phyloP scores from a whole-genome alignment of 2,888 invertebrate genomes.

The Matsumyia berberina region DNA sequence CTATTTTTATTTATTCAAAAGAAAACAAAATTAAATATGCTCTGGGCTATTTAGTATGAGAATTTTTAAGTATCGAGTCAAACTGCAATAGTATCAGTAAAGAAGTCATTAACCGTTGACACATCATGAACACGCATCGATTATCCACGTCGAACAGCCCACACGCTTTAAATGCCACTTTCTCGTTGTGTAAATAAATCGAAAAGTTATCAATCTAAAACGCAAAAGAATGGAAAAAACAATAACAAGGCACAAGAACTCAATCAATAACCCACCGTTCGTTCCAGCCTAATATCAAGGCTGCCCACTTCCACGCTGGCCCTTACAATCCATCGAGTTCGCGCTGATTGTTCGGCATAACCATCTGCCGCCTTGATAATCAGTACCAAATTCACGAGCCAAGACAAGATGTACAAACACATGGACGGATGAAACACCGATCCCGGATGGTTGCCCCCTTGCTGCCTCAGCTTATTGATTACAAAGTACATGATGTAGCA shows the following conservation, averaged over 20 bases:
- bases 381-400: slow-evolving; percentile 75
- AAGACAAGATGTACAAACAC: slow-evolving; percentile 49
- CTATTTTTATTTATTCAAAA: background rate
- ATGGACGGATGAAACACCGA: background rate
- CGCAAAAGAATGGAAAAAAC: slow-evolving; percentile 4
- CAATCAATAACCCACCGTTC: slow-evolving; percentile 34
- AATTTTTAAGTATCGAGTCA: slow-evolving; percentile 33
- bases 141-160: slow-evolving; percentile 57
- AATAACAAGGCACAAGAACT: background rate
- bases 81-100: slow-evolving; percentile 54
- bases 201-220: slow-evolving; percentile 62
- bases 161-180: slow-evolving; percentile 40
- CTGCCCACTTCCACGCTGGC: slow-evolving; percentile 7
- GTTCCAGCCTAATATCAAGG: slow-evolving; percentile 52
- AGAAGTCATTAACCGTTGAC: slow-evolving; percentile 16
- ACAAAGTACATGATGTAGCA: slow-evolving; percentile 80
- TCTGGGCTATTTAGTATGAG: no score
- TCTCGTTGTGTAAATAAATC: slow-evolving; percentile 37
- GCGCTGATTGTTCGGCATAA: slow-evolving; percentile 27
- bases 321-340: slow-evolving; percentile 52
- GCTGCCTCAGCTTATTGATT: background rate
- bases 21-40: background rate
- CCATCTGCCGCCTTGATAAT: slow-evolving; percentile 66
- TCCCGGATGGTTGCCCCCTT: background rate
- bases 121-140: slow-evolving; percentile 51